Percentiles rank a stretch among this genome's conserved stretches.
phyloP scores from a whole-genome alignment of 2,797 vertebrate genomes.

The Periparus ater region DNA sequence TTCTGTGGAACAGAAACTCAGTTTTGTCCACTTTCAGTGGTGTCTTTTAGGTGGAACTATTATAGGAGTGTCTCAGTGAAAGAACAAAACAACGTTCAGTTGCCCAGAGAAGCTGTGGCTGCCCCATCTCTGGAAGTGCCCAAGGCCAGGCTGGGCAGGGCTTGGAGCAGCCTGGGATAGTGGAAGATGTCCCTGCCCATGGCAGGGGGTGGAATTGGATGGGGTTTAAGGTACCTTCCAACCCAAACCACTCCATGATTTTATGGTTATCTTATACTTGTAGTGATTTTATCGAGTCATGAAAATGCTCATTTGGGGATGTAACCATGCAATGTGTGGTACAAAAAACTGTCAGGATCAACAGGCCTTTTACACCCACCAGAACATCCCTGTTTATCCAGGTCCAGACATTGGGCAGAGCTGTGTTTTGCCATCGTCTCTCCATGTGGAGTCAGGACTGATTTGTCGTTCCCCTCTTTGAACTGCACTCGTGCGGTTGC shows the following conservation, averaged over 20 bases:
- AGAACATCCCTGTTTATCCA: neutral
- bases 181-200: neutral
- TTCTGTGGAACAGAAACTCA: neutral
- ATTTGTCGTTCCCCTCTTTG: neutral
- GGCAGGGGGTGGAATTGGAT: too few relatives aligned
- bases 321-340: neutral
- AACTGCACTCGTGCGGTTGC: neutral
- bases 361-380: neutral
- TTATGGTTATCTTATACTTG: neutral
- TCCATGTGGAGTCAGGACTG: neutral
- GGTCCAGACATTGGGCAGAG: neutral
- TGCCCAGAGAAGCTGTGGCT: neutral
- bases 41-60: neutral
- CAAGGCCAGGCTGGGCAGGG: neutral
- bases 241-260: neutral
- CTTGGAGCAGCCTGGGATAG: neutral
- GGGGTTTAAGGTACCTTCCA: neutral
- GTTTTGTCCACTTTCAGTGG: neutral
- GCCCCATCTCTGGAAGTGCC: neutral
- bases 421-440: neutral
- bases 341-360: neutral
- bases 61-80: neutral
- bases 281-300: rapidly evolving
- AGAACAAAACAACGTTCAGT: neutral
- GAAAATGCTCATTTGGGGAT: neutral